Evolutionary conservation across 2,113 vertebrate genomes (phyloP).

Genomic region (Alaudala cheleensis): DNA sequence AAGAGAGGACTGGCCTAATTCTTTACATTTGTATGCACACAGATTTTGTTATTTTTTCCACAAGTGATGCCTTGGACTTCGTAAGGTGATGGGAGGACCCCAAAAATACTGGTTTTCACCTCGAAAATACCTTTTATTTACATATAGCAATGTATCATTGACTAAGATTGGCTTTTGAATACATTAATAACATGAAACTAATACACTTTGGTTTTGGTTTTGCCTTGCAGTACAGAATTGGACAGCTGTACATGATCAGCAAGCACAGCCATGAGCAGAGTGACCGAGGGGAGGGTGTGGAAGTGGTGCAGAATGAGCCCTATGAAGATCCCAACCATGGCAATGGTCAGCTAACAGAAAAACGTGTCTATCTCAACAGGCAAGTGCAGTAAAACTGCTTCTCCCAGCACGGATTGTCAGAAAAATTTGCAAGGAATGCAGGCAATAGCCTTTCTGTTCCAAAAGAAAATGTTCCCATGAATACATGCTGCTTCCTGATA

Average conservation of each 20-base stretch:
- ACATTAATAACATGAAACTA: not conserved
- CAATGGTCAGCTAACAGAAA: constrained; percentile 94
- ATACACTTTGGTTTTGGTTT: not conserved
- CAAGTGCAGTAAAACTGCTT: constrained; percentile 42
- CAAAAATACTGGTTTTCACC: fast-evolving
- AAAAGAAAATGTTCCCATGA: not conserved
- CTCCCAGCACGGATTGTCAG: not conserved
- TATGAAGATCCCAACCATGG: constrained; percentile 90
- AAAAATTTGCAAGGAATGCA: not conserved
- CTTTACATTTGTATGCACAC: not conserved
- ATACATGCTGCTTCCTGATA: not conserved
- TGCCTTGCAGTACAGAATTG: constrained; percentile 82
- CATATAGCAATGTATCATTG: fast-evolving
- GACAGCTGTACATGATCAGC: constrained; percentile 95
- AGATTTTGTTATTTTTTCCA: not conserved
- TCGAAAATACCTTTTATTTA: not conserved
- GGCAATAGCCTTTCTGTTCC: not conserved
- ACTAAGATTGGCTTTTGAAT: not conserved
- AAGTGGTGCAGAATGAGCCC: constrained; percentile 93
- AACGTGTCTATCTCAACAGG: constrained; percentile 98
- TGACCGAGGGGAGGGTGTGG: constrained; percentile 93
- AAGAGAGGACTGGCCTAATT: not conserved
- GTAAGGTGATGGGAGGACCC: not conserved
- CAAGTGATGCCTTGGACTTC: not conserved
- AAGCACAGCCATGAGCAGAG: constrained; percentile 97